Conservation (phyloP, 2,888 invertebrate species). For the Salpingus planirostris region DNA sequence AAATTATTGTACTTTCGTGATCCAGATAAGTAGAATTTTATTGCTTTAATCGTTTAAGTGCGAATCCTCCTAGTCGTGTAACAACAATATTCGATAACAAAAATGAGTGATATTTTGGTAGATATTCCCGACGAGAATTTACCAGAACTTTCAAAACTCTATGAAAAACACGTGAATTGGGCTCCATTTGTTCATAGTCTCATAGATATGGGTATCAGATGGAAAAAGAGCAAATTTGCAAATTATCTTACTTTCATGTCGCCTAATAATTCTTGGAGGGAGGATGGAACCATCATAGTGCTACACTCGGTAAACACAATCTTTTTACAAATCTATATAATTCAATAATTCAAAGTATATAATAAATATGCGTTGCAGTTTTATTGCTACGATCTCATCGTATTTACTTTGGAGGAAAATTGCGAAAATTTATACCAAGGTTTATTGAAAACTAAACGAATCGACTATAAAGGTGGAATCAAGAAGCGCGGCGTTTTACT, state of each 20-base stretch:
- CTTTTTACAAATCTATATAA: not conserved
- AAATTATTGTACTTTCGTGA: not conserved
- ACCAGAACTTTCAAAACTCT: slow-evolving; percentile 2
- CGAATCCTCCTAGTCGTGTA: not conserved
- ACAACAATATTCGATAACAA: too few species aligned
- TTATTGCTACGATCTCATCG: slow-evolving; percentile 5
- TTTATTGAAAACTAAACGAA: too few species aligned
- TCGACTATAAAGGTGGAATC: too few species aligned
- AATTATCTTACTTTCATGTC: slow-evolving; percentile 4
- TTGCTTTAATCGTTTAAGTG: slow-evolving; percentile 1
- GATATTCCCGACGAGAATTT: slow-evolving; percentile 6
- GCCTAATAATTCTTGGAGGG: slow-evolving; percentile 1
- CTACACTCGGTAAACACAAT: slow-evolving; percentile 3
- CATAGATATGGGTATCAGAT: slow-evolving; percentile 4
- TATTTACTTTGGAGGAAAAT: slow-evolving; percentile 8
- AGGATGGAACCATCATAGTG: slow-evolving; percentile 7
- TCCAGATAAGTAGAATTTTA: not conserved
- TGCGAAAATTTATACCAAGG: slow-evolving; percentile 2
- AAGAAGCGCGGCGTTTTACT: too few species aligned
- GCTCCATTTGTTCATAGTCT: slow-evolving; percentile 5
- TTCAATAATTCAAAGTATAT: not conserved
- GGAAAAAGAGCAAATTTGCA: slow-evolving; percentile 6
- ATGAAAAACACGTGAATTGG: slow-evolving; percentile 3
- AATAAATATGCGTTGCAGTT: slow-evolving; percentile 2
- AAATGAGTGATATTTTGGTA: slow-evolving; percentile 4